Percentiles rank a stretch among this genome's conserved stretches.
Evolutionary conservation across 2,113 vertebrate genomes (phyloP).

Genomic region (Laticauda laticaudata): DNA sequence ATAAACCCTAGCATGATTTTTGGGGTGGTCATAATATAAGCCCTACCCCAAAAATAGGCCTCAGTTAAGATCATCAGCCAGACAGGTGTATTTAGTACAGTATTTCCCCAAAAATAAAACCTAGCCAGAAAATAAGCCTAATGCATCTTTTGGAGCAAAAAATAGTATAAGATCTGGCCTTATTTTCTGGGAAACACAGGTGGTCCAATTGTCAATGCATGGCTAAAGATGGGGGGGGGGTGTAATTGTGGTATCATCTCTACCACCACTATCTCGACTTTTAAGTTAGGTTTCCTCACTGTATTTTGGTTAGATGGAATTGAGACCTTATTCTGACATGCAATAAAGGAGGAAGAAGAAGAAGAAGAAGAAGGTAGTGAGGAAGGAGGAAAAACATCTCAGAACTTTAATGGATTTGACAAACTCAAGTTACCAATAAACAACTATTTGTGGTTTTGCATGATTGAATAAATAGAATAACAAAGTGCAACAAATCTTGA

Average conservation of each 20-base stretch:
- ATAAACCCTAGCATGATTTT: too few relatives aligned
- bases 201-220: background rate
- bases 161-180: too few relatives aligned
- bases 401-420: background rate
- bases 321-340: background rate
- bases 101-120: too few relatives aligned
- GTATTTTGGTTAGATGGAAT: background rate
- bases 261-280: background rate
- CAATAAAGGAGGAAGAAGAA: background rate
- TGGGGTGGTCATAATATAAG: too few relatives aligned
- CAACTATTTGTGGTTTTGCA: background rate
- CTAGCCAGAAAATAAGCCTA: too few relatives aligned
- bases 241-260: background rate
- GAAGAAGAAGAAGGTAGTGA: background rate
- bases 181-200: too few relatives aligned
- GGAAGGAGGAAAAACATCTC: background rate
- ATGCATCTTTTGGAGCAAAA: too few relatives aligned
- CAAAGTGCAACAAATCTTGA: slow-evolving; percentile 4
- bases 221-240: background rate
- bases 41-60: too few relatives aligned
- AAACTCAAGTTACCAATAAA: slow-evolving; percentile 10
- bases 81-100: too few relatives aligned
- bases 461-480: slow-evolving; percentile 17
- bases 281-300: background rate
- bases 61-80: too few relatives aligned